Conservation (phyloP, 2,113 vertebrate species). For the Daubentonia madagascariensis region DNA sequence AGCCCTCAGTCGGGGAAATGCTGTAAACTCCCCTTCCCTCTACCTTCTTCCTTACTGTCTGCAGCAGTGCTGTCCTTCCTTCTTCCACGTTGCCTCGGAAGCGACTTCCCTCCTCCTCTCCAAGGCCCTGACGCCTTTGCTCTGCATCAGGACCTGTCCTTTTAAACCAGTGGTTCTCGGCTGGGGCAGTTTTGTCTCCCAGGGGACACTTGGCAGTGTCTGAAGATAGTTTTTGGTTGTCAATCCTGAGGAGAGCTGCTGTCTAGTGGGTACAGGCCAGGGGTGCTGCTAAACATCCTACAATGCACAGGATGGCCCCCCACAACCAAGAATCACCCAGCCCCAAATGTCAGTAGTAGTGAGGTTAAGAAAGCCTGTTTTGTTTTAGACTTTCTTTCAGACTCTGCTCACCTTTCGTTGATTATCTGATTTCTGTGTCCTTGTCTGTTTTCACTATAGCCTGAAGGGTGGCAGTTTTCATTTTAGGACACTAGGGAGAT, state of each 20-base stretch:
- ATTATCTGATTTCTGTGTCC: background rate
- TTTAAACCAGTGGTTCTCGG: background rate
- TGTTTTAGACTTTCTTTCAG: no score
- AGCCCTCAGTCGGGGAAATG: background rate
- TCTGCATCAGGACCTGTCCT: background rate
- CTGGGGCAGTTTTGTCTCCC: background rate
- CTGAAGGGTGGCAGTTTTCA: background rate
- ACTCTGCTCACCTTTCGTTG: fast-evolving
- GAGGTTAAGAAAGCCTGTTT: no score
- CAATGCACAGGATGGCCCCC: fast-evolving
- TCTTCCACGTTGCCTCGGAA: background rate
- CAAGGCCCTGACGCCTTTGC: background rate
- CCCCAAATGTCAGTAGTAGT: background rate
- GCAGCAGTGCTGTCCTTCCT: background rate
- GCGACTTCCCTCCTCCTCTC: background rate
- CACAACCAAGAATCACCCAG: fast-evolving
- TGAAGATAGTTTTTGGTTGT: background rate
- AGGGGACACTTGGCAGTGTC: background rate
- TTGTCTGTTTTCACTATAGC: background rate
- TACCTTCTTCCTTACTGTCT: background rate
- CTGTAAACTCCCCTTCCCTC: background rate
- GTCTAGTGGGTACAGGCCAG: background rate
- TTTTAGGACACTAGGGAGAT: background rate
- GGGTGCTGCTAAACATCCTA: background rate
- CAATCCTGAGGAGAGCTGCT: background rate